Evolutionary conservation across 1,140 invertebrate species (phyloP), one percentile per base, ranked within the genome.

Genomic region (Diabrotica undecimpunctata): DNA sequence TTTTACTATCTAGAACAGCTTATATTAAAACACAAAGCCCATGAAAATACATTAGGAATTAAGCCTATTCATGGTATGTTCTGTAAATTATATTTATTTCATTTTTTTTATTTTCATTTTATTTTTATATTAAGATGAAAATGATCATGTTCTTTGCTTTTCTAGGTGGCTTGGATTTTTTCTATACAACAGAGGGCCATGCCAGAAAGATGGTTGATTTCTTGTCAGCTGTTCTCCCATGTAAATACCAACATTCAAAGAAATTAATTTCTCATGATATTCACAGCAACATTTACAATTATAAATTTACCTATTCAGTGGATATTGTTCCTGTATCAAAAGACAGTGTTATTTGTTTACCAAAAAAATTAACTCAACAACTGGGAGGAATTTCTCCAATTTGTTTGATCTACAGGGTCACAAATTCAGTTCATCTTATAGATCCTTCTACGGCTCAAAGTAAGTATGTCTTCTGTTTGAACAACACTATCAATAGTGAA

Each of bases 1-100:
- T 95, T 99, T 77, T 99, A 92, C 77, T 99, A 99, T 78, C 82
- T 99, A 74, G 98, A 99, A 80, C 98, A 99, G 77, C 77, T 99
- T 52, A 96, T 99, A 75, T 81, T 99, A 59, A 99, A 99, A 77
- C 91, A 98, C 77, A 93, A 90, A 74, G 95, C 93, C 11, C 96
- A 98, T 79, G 87, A 90, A 69, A 90, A 95, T 74, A 93, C 95
- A 12, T 81, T 97, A 37, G 95, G 93, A 68, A 97, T 99, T 61
- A 99, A 98, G 82, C 90, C 94, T 25, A 88, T 89, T 74, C 88
- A 94, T 83, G 95, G 94, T 90, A 81, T 82, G 67, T 64, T 14
- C n/a, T 38, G 35, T 11, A 10, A 13, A 50, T 7, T 61, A 14
- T 25, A 25, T 12, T 25, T 25, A 25, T n/a, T n/a, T n/a, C n/a